Conservation (phyloP, 2,797 vertebrate genomes). For the Eremophila alpestris region DNA sequence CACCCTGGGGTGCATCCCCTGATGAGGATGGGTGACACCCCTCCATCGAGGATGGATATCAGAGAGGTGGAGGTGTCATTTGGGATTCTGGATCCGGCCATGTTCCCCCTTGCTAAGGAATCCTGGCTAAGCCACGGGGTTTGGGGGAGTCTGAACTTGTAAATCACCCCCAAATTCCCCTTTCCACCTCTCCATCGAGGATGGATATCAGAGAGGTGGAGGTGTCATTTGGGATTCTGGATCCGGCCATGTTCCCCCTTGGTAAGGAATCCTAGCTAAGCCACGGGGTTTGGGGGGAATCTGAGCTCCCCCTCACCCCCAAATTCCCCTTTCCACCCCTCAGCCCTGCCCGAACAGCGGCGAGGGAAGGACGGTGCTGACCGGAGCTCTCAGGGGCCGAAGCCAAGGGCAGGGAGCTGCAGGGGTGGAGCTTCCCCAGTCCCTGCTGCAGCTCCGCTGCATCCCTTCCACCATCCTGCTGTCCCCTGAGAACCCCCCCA, state of each 20-base stretch:
- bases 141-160: not conserved
- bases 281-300: no score
- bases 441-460: not conserved
- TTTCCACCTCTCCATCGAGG: no score
- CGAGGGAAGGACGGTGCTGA: not conserved
- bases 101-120: not conserved
- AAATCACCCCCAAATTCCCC: no score
- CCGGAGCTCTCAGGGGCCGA: rapidly evolving
- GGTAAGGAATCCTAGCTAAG: no score
- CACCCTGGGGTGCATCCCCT: rapidly evolving
- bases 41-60: rapidly evolving
- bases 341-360: not conserved
- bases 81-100: not conserved
- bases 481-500: not conserved
- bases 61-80: not conserved
- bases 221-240: no score
- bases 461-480: not conserved
- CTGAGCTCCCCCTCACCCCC: no score
- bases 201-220: no score
- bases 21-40: not conserved
- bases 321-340: no score
- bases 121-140: not conserved
- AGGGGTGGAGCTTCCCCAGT: not conserved
- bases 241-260: no score
- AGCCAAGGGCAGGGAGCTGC: not conserved